phyloP scores from a whole-genome alignment of 2,888 invertebrate species.

The Tanaodytes sp. region DNA sequence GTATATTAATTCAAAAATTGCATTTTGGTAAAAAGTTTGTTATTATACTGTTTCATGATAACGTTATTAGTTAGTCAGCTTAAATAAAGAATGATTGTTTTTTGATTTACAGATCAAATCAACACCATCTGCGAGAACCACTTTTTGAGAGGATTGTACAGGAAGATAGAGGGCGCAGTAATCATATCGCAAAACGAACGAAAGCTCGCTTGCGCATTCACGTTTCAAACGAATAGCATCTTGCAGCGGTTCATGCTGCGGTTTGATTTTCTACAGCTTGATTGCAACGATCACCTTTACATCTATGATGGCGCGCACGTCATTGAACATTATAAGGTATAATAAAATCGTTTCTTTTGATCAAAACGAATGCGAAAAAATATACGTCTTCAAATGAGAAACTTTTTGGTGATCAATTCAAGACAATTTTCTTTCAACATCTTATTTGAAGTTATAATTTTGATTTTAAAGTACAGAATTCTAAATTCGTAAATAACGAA shows the following conservation, averaged over 20 bases:
- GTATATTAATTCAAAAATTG: no score
- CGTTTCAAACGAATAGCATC: slow-evolving; percentile 95
- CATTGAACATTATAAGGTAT: slow-evolving; percentile 89
- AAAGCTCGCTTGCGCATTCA: slow-evolving; percentile 92
- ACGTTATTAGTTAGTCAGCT: no score
- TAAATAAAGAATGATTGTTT: background rate
- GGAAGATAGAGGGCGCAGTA: slow-evolving; percentile 92
- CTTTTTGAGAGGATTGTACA: slow-evolving; percentile 89
- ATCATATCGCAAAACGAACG: slow-evolving; percentile 92
- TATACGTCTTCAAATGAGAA: no score
- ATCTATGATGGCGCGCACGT: slow-evolving; percentile 95
- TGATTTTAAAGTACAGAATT: no score
- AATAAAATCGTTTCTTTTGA: no score
- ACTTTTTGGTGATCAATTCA: no score
- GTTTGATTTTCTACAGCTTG: slow-evolving; percentile 91
- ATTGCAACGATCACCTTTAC: slow-evolving; percentile 94
- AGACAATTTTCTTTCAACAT: no score
- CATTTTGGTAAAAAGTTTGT: no score
- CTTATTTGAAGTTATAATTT: no score
- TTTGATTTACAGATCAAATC: slow-evolving; percentile 84
- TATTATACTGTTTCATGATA: no score
- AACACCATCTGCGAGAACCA: slow-evolving; percentile 91
- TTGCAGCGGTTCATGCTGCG: slow-evolving; percentile 94
- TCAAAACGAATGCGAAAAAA: no score
- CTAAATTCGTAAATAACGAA: no score